Evolutionary conservation across 2,888 invertebrate genomes (phyloP).

Genomic region (Conistra vaccinii): DNA sequence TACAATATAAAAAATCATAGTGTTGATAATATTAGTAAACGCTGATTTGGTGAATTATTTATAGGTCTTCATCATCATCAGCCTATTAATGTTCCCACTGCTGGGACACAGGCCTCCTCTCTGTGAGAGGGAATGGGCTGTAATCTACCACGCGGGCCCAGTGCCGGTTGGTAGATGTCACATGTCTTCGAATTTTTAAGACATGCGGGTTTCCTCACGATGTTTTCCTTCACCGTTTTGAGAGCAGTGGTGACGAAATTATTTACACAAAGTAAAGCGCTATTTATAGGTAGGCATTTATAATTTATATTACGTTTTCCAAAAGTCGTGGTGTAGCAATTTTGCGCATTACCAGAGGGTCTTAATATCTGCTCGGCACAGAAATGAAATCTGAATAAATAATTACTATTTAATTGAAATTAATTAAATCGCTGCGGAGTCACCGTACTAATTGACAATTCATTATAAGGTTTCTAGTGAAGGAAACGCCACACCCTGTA

Average conservation of each 20-base stretch:
- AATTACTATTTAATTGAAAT: constrained; percentile 43
- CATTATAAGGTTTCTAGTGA: constrained; percentile 40
- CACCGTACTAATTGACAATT: constrained; percentile 29
- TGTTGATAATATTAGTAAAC: background rate
- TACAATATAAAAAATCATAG: background rate
- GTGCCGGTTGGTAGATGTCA: too few relatives aligned
- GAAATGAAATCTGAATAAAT: constrained; percentile 40
- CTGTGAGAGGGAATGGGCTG: too few relatives aligned
- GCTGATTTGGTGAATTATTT: background rate
- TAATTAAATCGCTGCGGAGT: constrained; percentile 29
- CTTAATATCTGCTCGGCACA: constrained; percentile 13
- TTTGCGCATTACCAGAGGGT: constrained; percentile 9
- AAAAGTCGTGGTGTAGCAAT: constrained; percentile 17
- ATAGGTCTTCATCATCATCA: too few relatives aligned
- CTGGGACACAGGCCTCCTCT: too few relatives aligned
- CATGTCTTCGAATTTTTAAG: too few relatives aligned
- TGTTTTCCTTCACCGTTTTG: too few relatives aligned
- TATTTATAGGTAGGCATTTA: background rate
- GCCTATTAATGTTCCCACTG: too few relatives aligned
- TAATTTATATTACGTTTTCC: background rate
- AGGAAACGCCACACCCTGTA: constrained; percentile 21
- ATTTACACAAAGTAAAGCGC: too few relatives aligned
- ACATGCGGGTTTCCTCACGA: too few relatives aligned
- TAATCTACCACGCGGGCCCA: too few relatives aligned
- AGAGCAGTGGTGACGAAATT: too few relatives aligned